These are phyloP conservation scores for Pygoscelis adeliae DNA, from an alignment of 2,113 vertebrate genomes.

Conservation along the genomic window DNA sequence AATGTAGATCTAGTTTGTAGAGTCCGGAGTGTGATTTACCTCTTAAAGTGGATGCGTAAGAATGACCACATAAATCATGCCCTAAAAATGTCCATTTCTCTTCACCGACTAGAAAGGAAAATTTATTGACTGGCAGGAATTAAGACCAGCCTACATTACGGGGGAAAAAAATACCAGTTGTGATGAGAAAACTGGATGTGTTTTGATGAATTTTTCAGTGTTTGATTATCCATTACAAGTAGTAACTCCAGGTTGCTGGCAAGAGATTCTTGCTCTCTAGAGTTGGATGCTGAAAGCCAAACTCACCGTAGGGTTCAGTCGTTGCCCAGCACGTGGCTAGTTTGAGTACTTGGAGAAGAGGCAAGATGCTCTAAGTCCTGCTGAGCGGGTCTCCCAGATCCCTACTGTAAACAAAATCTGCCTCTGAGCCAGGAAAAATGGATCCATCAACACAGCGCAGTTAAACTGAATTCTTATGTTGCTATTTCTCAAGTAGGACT, in stretches of 20 bases:
- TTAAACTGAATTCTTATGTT: not conserved
- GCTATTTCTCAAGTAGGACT: not conserved
- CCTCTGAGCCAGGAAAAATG: not conserved
- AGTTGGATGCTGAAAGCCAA: not conserved
- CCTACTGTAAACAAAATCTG: not conserved
- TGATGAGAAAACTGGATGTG: not conserved
- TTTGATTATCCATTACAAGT: not conserved
- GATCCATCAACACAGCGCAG: not conserved
- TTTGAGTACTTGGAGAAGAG: not conserved
- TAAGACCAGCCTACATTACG: not conserved
- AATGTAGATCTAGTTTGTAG: not conserved
- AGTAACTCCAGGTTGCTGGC: constrained; percentile 1
- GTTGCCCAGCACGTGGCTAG: not conserved
- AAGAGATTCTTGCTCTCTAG: not conserved
- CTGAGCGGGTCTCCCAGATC: not conserved
- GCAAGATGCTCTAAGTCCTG: not conserved
- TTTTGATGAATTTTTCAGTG: not conserved
- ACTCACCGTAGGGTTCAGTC: not conserved
- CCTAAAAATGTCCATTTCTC: not conserved
- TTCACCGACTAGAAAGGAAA: not conserved
- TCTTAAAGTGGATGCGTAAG: not conserved
- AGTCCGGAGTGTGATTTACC: not conserved
- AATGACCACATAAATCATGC: not conserved
- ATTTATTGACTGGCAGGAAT: not conserved
- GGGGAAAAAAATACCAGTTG: not conserved